Percentiles rank a stretch among this genome's conserved stretches.
These are phyloP conservation scores for Nestor notabilis DNA, from an alignment of 2,113 vertebrate genomes.

Conservation along the genomic window DNA sequence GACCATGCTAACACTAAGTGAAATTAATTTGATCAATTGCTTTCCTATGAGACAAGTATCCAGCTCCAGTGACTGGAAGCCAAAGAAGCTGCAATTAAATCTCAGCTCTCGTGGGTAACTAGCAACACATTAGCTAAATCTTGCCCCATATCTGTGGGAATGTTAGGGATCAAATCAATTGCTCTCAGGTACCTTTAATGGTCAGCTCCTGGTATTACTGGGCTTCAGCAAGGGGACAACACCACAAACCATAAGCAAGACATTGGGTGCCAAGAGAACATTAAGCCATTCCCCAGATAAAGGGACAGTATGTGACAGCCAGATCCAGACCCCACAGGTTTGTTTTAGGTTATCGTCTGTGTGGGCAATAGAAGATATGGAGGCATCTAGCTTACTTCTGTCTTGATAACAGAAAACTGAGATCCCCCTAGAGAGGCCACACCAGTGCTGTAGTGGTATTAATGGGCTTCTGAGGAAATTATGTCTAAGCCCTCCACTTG, in stretches of 20 bases:
- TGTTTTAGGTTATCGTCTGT: background rate
- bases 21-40: constrained; percentile 8
- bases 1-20: background rate
- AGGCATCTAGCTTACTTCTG: background rate
- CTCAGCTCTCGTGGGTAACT: background rate
- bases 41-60: constrained; percentile 1
- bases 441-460: background rate
- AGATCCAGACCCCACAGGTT: background rate
- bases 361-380: background rate
- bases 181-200: background rate
- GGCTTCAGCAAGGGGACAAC: background rate
- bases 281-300: background rate
- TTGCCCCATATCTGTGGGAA: background rate
- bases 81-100: constrained; percentile 18
- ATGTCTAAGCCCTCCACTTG: background rate
- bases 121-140: background rate
- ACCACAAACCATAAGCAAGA: background rate
- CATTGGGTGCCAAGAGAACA: background rate
- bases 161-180: background rate
- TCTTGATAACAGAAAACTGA: background rate
- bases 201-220: background rate
- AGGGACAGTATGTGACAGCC: background rate
- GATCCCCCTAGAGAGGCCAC: background rate
- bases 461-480: background rate
- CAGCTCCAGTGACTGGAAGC: background rate